Percentiles rank a stretch among this genome's conserved stretches.
Evolutionary conservation across 2,888 invertebrate species (phyloP).

Genomic region (Meloe dianella): DNA sequence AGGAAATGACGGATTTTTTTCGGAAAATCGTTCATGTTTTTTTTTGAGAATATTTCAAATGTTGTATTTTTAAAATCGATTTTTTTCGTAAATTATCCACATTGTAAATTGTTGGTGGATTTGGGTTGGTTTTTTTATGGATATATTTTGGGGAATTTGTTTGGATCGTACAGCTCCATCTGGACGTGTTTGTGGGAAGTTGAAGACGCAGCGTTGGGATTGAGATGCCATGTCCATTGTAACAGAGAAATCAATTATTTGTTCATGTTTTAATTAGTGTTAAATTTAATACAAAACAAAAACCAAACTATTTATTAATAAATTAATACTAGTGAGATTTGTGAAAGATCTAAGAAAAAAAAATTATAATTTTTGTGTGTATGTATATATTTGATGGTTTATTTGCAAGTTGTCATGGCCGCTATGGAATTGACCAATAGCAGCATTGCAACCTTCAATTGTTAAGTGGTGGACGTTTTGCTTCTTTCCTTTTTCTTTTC

Average conservation of each 20-base stretch:
- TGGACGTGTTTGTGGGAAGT: slow-evolving; percentile 20
- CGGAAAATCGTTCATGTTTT: slow-evolving; percentile 28
- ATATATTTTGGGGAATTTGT: slow-evolving; percentile 8
- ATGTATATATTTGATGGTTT: slow-evolving; percentile 53
- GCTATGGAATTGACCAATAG: slow-evolving; percentile 72
- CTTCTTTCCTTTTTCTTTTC: not conserved
- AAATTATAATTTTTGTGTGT: slow-evolving; percentile 30
- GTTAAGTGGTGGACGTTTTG: slow-evolving; percentile 68
- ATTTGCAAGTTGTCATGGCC: slow-evolving; percentile 69
- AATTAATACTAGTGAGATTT: slow-evolving; percentile 20
- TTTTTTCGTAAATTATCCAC: too few species aligned
- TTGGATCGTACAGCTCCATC: slow-evolving; percentile 22
- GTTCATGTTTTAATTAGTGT: slow-evolving; percentile 22
- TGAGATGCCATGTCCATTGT: slow-evolving; percentile 31
- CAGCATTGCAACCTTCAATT: slow-evolving; percentile 69
- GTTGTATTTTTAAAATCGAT: too few species aligned
- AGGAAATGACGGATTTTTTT: slow-evolving; percentile 41
- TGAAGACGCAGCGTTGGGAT: slow-evolving; percentile 37
- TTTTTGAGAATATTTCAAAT: not conserved
- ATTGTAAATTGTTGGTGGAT: too few species aligned
- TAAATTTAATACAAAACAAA: slow-evolving; percentile 14
- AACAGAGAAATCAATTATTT: slow-evolving; percentile 28
- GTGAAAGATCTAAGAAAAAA: slow-evolving; percentile 25
- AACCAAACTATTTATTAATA: too few species aligned
- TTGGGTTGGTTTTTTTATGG: not conserved